phyloP scores from a whole-genome alignment of 2,888 invertebrate genomes.

The Corbicula japonica region DNA sequence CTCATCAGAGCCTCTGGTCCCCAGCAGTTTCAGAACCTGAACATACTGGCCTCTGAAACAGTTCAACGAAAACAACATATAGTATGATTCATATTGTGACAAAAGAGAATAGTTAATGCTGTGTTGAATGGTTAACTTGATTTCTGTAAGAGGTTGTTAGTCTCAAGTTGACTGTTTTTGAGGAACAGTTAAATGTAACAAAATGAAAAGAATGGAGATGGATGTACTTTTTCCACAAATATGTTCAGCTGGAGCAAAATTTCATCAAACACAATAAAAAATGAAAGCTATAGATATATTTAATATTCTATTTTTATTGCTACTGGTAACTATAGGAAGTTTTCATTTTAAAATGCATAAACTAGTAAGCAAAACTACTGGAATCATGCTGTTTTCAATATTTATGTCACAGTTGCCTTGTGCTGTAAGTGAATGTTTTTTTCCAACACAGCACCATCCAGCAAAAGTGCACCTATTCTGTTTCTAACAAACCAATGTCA shows the following conservation, averaged over 20 bases:
- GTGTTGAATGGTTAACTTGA: no score
- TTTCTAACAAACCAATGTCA: background rate
- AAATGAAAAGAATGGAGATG: background rate
- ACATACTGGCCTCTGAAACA: conserved; percentile 56
- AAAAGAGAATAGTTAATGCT: no score
- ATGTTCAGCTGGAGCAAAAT: background rate
- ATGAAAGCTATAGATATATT: no score
- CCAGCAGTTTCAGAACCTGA: conserved; percentile 45
- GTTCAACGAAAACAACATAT: background rate
- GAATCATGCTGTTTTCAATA: background rate
- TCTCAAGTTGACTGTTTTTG: background rate
- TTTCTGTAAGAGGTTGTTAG: background rate
- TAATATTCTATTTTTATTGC: no score
- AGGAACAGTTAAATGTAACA: background rate
- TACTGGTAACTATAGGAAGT: no score
- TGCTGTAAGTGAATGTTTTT: background rate
- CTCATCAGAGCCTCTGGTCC: conserved; percentile 47
- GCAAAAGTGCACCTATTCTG: background rate
- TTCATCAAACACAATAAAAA: no score
- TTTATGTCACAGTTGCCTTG: background rate
- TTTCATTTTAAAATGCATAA: no score
- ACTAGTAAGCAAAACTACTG: no score
- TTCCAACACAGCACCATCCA: background rate
- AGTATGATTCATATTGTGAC: background rate
- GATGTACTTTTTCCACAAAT: background rate